Base-by-base conservation (phyloP, 64 coral and sea anemone genomes). In the Hydrozoanthus tunicans region DNA sequence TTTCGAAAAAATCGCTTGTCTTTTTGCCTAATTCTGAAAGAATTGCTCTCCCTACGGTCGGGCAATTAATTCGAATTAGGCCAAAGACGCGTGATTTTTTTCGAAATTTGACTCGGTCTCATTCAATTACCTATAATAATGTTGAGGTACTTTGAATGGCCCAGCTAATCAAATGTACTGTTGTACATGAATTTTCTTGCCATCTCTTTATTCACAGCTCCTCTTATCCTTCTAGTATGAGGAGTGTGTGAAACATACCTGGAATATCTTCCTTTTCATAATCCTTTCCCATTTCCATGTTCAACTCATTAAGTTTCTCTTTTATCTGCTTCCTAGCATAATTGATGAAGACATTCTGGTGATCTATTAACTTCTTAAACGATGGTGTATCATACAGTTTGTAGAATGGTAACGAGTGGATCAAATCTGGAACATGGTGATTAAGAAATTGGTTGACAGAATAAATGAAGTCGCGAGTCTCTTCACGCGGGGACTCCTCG, bases 251-350 rank as follows among this genome's bases (percentile, higher is more conserved):
- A 43, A 65, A 75, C 72, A 75, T 53, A 75, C 72, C 72, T 75
- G 72, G 72, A 12, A 75, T 75, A 12, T 75, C 72, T 75, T 75
- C 72, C 32, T 75, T 52, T 75, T 75, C 14, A 75, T 75, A 75
- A 51, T 75, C 27, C 52, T 75, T 75, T 52, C 72, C 72, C 32
- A 75, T 75, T 75, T 73, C 70, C 70, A 73, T 43, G 70, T 73
- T 73, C 7, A 43, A 27, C 23, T 73, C 70, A 32, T 73, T 73
- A 6, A 73, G 6, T 51, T 73, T 73, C 70, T 73, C 70, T 7
- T 73, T 27, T 32, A 73, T 73, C 43, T 9, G 9, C 70, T 27
- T 27, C 43, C 51, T 73, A 9, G 8, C 20, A 73, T 27, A 73
- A 32, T 51, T 10, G 23, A 85, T 9, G 15, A 69, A 23, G 14